Percentiles rank a stretch among this genome's conserved stretches.
Conservation (phyloP, 2,113 vertebrate species). For the Diadophis punctatus region DNA sequence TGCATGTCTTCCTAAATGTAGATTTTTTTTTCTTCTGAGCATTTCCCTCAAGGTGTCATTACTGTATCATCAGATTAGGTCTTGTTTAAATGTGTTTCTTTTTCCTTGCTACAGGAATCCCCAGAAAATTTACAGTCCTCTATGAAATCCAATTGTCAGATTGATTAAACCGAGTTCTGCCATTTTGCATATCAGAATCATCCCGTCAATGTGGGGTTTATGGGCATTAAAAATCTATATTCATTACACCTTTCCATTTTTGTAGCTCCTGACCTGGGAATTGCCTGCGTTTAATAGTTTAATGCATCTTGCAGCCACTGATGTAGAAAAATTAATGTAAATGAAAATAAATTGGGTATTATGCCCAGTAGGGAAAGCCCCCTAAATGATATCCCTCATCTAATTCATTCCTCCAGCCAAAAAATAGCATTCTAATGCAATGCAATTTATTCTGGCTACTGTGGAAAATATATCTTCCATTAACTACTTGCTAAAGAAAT, state of each 20-base stretch:
- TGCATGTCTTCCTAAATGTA: neutral
- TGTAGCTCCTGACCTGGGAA: conserved; percentile 40
- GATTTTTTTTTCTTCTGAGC: neutral
- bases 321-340: conserved; percentile 59
- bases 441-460: conserved; percentile 43
- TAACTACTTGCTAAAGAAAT: conserved; percentile 32
- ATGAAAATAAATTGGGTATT: conserved; percentile 60
- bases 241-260: conserved; percentile 54
- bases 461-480: conserved; percentile 43
- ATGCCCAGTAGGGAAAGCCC: conserved; percentile 40
- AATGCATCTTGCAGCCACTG: conserved; percentile 38
- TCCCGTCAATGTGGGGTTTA: conserved; percentile 10
- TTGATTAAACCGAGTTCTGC: neutral
- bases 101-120: conserved; percentile 25
- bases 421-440: conserved; percentile 36
- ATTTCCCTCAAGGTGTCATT: conserved; percentile 10
- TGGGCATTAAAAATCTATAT: conserved; percentile 34
- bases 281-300: conserved; percentile 53
- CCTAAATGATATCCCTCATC: conserved; percentile 27
- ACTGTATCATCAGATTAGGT: neutral
- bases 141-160: neutral
- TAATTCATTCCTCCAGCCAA: conserved; percentile 41
- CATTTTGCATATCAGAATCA: conserved; percentile 5
- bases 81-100: conserved; percentile 18
- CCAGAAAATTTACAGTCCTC: neutral